These are phyloP conservation scores for Limanda limanda DNA, from an alignment of 2,113 vertebrate genomes.

Conservation along the genomic window DNA sequence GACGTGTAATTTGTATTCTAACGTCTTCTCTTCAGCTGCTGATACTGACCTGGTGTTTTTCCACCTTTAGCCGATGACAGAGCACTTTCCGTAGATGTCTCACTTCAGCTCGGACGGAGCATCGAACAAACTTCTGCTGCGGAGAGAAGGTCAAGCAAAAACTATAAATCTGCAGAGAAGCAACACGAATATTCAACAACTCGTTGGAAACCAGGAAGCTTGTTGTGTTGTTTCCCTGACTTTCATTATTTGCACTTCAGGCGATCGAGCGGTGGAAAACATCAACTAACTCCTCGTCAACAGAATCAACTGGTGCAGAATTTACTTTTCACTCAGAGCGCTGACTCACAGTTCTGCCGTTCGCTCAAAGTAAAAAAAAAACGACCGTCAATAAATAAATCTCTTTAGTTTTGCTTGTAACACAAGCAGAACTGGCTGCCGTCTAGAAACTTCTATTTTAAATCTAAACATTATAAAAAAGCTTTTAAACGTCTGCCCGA, in stretches of 20 bases:
- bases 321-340: background rate
- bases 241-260: background rate
- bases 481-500: background rate
- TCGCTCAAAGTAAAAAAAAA: too few species aligned
- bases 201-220: background rate
- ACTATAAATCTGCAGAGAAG: background rate
- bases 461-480: background rate
- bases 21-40: fast-evolving
- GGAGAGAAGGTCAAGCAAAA: slow-evolving; percentile 13
- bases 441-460: background rate
- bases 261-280: background rate
- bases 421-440: background rate
- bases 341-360: background rate
- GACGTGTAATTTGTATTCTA: background rate
- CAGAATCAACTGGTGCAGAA: background rate
- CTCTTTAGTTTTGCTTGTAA: slow-evolving; percentile 13
- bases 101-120: slow-evolving; percentile 93
- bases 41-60: slow-evolving; percentile 87
- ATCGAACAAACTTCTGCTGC: slow-evolving; percentile 96
- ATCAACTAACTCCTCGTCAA: background rate
- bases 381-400: slow-evolving; percentile 7
- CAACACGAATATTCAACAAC: background rate
- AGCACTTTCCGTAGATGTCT: slow-evolving; percentile 93
- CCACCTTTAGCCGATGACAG: slow-evolving; percentile 90
- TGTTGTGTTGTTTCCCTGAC: background rate